A percentile compares a stretch with the other conserved stretches of the same genome.
Conservation (phyloP, 2,113 vertebrate species). For the Silurus meridionalis region DNA sequence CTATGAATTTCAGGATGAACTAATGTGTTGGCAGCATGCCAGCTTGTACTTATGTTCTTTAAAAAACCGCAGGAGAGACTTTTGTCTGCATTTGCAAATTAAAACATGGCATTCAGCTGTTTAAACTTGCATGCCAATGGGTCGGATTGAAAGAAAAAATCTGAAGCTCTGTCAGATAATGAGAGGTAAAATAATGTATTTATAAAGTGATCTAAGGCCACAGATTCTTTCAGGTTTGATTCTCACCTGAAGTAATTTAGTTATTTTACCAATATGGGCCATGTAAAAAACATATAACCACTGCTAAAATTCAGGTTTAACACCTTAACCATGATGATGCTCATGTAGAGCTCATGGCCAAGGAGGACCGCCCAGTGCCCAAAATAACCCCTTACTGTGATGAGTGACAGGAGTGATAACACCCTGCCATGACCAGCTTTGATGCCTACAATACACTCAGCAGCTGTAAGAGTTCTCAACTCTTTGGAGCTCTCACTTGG, state of each 20-base stretch:
- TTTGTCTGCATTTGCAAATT: not conserved
- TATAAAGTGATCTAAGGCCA: not conserved
- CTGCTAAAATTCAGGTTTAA: constrained; percentile 9
- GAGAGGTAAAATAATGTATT: not conserved
- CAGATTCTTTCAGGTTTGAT: not conserved
- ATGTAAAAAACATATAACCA: not conserved
- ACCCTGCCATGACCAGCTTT: constrained; percentile 43
- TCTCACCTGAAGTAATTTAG: not conserved
- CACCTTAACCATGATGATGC: constrained; percentile 11
- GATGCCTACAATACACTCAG: constrained; percentile 35
- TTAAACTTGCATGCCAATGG: not conserved
- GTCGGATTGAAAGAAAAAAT: not conserved
- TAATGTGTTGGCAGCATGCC: not conserved
- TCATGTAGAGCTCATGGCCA: constrained; percentile 25
- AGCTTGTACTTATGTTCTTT: not conserved
- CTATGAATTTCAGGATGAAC: not conserved
- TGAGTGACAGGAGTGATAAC: constrained; percentile 46
- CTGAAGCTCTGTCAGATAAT: not conserved
- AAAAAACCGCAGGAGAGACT: not conserved
- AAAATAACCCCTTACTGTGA: constrained; percentile 30
- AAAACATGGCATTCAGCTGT: not conserved
- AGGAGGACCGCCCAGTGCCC: constrained; percentile 19
- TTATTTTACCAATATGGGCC: not conserved
- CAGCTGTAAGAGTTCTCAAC: constrained; percentile 35
- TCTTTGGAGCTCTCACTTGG: constrained; percentile 34